Conservation (phyloP, 1,140 invertebrate genomes). For the Saccostrea echinata region DNA sequence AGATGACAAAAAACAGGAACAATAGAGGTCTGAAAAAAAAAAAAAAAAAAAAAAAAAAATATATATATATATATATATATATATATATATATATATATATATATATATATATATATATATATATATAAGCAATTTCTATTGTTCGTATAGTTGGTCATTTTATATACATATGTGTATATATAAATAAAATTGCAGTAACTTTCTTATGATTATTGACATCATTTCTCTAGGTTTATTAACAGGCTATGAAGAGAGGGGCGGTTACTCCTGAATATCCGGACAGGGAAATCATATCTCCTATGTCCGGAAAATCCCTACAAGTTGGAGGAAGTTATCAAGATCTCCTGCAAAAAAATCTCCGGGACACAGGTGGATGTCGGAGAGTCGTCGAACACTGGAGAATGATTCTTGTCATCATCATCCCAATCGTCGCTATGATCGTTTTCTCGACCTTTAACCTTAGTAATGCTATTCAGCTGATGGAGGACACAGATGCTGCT, state of each 20-base stretch:
- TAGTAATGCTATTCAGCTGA: background rate
- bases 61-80: too few relatives aligned
- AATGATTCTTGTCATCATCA: slow-evolving; percentile 34
- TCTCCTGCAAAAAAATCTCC: background rate
- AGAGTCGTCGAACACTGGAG: slow-evolving; percentile 2
- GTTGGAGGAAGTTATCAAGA: background rate
- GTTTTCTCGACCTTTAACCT: slow-evolving; percentile 21
- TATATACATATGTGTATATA: too few relatives aligned
- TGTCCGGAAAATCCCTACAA: background rate
- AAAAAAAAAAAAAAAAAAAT: too few relatives aligned
- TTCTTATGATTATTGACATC: too few relatives aligned
- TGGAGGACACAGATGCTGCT: background rate
- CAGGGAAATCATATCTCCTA: background rate
- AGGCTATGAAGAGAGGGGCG: background rate
- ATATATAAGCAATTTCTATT: too few relatives aligned
- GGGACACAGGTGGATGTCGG: background rate
- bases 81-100: too few relatives aligned
- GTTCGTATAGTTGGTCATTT: too few relatives aligned
- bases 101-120: too few relatives aligned
- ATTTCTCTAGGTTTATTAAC: too few relatives aligned
- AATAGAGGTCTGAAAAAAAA: too few relatives aligned
- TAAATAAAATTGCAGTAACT: too few relatives aligned
- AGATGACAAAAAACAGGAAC: too few relatives aligned
- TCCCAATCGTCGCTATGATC: slow-evolving; percentile 11
- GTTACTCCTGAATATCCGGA: background rate